These are phyloP conservation scores for Calameuta filiformis DNA, from an alignment of 2,888 invertebrate species.

Conservation along the genomic window DNA sequence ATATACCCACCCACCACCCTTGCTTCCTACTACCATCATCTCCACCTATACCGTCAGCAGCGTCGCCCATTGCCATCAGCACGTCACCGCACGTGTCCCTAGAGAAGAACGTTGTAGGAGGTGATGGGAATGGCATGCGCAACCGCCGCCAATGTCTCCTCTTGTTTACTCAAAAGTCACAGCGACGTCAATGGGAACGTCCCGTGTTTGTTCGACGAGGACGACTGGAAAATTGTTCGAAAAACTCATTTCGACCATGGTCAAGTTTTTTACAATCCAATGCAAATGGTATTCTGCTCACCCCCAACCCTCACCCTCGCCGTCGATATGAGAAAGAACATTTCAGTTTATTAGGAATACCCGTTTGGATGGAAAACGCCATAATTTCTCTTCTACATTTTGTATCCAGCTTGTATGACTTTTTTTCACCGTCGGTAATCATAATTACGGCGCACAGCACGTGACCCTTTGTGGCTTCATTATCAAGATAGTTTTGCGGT, in stretches of 20 bases:
- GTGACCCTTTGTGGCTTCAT: neutral
- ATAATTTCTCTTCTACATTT: too few relatives aligned
- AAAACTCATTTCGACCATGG: constrained; percentile 1
- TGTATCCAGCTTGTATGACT: neutral
- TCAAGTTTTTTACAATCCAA: neutral
- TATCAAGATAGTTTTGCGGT: neutral
- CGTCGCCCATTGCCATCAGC: neutral
- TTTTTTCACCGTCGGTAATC: neutral
- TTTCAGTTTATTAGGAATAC: neutral
- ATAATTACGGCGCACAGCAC: neutral
- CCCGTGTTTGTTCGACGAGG: neutral
- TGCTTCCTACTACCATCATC: neutral
- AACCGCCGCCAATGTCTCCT: neutral
- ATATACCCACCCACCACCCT: neutral
- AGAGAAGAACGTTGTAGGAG: neutral
- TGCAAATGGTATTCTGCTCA: neutral
- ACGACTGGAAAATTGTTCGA: neutral
- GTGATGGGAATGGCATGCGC: neutral
- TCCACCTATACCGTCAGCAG: neutral
- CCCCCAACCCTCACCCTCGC: too few relatives aligned
- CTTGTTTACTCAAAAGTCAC: neutral
- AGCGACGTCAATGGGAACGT: neutral
- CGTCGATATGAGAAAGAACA: neutral
- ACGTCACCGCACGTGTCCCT: neutral
- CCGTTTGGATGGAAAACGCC: too few relatives aligned